Evolutionary conservation across 2,113 vertebrate species (phyloP).

Genomic region (Corythornis madagascariensis): DNA sequence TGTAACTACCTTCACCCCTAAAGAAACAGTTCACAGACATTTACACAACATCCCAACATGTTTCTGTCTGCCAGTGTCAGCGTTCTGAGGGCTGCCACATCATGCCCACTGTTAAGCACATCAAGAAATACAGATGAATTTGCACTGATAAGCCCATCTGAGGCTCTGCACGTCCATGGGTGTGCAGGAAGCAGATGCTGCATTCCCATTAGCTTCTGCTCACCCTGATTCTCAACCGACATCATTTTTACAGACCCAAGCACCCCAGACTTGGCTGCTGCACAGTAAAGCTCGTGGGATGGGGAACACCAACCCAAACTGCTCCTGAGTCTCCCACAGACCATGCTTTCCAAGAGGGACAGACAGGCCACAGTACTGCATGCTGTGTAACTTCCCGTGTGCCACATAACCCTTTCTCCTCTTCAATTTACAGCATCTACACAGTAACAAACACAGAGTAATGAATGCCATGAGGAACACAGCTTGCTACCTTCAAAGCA

Average conservation of each 20-base stretch:
- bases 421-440: not conserved
- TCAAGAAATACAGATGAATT: not conserved
- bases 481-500: not conserved
- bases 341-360: not conserved
- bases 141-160: not conserved
- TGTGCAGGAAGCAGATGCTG: not conserved
- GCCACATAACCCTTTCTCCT: not conserved
- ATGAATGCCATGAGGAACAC: not conserved
- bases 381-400: not conserved
- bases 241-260: not conserved
- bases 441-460: not conserved
- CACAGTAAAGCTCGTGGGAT: not conserved
- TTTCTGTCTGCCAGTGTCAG: not conserved
- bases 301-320: rapidly evolving
- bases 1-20: not conserved
- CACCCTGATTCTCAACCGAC: not conserved
- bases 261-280: not conserved
- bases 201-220: not conserved
- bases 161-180: rapidly evolving
- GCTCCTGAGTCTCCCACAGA: not conserved
- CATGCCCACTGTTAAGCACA: rapidly evolving
- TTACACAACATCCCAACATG: rapidly evolving
- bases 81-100: not conserved
- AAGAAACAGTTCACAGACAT: not conserved
- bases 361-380: not conserved